A percentile compares a stretch with the other conserved stretches of the same genome.
phyloP scores from a whole-genome alignment of 2,797 vertebrate genomes.

The Xiphorhynchus erythropygius region DNA sequence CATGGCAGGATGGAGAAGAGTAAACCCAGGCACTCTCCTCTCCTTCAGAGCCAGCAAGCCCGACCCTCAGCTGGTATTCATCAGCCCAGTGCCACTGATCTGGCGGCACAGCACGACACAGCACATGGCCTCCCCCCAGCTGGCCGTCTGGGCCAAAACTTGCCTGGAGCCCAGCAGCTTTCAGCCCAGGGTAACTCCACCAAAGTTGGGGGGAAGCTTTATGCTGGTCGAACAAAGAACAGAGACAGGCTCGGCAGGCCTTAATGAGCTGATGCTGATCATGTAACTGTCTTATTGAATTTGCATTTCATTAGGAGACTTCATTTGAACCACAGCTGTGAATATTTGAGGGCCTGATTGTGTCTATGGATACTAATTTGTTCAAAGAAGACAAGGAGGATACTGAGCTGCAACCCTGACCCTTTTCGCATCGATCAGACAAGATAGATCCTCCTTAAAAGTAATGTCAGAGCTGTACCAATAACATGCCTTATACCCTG shows the following conservation, averaged over 20 bases:
- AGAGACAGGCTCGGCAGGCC: conserved; percentile 39
- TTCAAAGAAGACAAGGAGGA: conserved; percentile 56
- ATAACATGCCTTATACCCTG: accelerated
- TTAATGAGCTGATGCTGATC: conserved; percentile 71
- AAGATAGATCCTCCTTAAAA: conserved; percentile 27
- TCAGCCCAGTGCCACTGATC: not conserved
- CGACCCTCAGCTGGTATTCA: not conserved
- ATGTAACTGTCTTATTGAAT: conserved; percentile 72
- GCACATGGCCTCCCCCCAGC: not conserved
- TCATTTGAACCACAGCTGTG: conserved; percentile 71
- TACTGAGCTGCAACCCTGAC: conserved; percentile 31
- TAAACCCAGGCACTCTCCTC: not conserved
- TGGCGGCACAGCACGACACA: accelerated
- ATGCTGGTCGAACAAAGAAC: conserved; percentile 43
- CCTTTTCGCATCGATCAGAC: not conserved
- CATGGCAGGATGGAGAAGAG: not conserved
- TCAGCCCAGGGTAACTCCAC: conserved; percentile 17
- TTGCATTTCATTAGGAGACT: conserved; percentile 70
- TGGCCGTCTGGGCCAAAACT: conserved; percentile 15
- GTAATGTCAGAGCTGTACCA: not conserved
- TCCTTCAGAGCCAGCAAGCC: not conserved
- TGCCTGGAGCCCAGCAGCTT: not conserved
- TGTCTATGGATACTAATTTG: conserved; percentile 68
- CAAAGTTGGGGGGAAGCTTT: conserved; percentile 45
- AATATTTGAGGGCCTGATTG: conserved; percentile 63